Evolutionary conservation across 2,888 invertebrate genomes (phyloP), one percentile per base, ranked within the genome.

Genomic region (Idaea aversata): DNA sequence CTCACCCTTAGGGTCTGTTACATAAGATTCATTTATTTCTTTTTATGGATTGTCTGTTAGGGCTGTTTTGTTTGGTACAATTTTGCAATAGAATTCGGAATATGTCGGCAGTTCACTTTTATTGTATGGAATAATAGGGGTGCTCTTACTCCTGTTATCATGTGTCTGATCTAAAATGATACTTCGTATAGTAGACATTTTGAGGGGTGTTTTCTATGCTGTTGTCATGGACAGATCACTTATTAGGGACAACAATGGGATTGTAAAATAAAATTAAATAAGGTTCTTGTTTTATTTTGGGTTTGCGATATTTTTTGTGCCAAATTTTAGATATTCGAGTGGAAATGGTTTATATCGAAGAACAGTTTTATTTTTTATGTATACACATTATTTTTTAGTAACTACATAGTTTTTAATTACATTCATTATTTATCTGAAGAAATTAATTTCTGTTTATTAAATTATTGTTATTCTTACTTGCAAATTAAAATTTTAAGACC

Each of bases 81-180:
- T 84, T 85, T 85, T 76, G 90, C 88, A 88, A 86, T 88, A 91
- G 91, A 90, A 92, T 90, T 87, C 88, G 85, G 88, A 92, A 91
- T 92, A 93, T 92, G 91, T 91, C 90, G 90, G 90, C 91, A 93
- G 92, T 93, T 93, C 90, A 90, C 87, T 93, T 93, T 93, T 92
- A 93, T 93, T 93, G 92, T 93, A 92, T 91, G 91, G 87, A 93
- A 93, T 92, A 92, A 92, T 93, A 92, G 91, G 92, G 92, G 93
- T 88, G 87, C 91, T 91, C 92, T 92, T 91, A 91, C 88, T 85
- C 87, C 88, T 80, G 90, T 93, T 92, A 93, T 93, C 93, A 90
- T 91, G 93, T 93, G 93, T 93, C 91, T 91, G 91, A 93, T 93
- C 92, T 93, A 90, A 91, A 93, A 91, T 89, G 92, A 91, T 91